Conservation (phyloP, 2,113 vertebrate species). For the Mixornis gularis region DNA sequence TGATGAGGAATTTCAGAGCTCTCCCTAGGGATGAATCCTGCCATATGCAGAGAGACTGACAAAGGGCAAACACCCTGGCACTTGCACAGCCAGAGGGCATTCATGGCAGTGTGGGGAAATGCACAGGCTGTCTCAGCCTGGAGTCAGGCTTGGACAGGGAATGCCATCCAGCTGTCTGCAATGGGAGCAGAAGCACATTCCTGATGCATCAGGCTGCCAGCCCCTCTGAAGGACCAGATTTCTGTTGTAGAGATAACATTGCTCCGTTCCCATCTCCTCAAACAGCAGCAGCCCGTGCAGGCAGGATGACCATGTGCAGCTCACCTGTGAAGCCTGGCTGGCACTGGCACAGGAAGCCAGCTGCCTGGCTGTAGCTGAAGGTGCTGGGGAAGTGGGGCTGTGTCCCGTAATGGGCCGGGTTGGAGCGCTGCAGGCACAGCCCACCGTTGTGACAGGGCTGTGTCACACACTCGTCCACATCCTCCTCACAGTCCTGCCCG, state of each 20-base stretch:
- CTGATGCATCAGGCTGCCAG: neutral
- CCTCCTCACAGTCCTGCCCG: constrained; percentile 82
- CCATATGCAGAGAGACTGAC: neutral
- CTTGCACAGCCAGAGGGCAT: neutral
- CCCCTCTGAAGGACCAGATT: neutral
- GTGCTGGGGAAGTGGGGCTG: constrained; percentile 60
- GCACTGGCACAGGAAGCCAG: constrained; percentile 86
- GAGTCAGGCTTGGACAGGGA: neutral
- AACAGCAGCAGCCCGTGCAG: neutral
- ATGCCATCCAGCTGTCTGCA: neutral
- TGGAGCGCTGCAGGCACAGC: constrained; percentile 81
- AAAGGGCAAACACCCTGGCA: neutral
- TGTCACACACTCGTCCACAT: constrained; percentile 82
- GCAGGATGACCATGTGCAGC: neutral
- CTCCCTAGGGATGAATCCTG: neutral
- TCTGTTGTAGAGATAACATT: neutral
- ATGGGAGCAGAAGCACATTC: neutral
- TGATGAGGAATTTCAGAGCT: neutral
- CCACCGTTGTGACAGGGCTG: constrained; percentile 82
- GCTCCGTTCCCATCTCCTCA: neutral
- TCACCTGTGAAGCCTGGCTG: constrained; percentile 84
- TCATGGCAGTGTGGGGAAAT: neutral
- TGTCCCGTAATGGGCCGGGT: constrained; percentile 66
- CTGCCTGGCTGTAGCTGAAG: constrained; percentile 79
- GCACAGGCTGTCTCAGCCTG: neutral